phyloP scores from a whole-genome alignment of 2,113 vertebrate species.

The Telmatochromis sp. region DNA sequence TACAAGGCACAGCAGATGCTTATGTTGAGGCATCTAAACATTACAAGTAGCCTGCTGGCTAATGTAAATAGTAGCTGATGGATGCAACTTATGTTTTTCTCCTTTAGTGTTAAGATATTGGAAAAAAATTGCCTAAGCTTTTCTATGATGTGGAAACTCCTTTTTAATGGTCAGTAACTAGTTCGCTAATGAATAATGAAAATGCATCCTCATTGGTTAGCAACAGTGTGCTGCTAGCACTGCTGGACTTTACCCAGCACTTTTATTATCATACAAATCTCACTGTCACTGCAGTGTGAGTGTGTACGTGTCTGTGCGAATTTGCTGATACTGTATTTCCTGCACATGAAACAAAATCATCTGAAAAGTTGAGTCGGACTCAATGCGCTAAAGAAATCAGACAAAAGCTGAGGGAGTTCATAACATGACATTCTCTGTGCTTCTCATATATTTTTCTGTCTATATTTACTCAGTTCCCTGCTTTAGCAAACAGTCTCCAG shows the following conservation, averaged over 20 bases:
- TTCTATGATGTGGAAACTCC: not conserved
- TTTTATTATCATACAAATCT: not conserved
- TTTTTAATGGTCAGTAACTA: not conserved
- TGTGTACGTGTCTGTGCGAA: not conserved
- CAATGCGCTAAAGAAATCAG: not conserved
- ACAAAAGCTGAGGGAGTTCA: not conserved
- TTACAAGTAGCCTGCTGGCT: not conserved
- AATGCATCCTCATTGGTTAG: not conserved
- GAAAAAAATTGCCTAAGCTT: not conserved
- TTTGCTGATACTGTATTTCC: conserved; percentile 6
- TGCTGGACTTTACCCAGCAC: not conserved
- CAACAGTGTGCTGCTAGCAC: not conserved
- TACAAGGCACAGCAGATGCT: not conserved
- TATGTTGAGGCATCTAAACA: not conserved
- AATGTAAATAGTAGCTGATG: not conserved
- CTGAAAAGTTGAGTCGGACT: rapidly evolving
- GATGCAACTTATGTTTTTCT: not conserved
- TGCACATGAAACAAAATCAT: not conserved
- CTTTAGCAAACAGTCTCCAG: not conserved
- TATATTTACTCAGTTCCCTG: not conserved
- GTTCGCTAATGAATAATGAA: not conserved
- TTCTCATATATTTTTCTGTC: not conserved
- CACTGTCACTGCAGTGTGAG: not conserved
- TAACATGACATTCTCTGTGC: not conserved
- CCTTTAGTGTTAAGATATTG: not conserved